Conservation (phyloP, 30 jellyfish, hydroid and myxozoan genomes). For the Sanderia malayensis region DNA sequence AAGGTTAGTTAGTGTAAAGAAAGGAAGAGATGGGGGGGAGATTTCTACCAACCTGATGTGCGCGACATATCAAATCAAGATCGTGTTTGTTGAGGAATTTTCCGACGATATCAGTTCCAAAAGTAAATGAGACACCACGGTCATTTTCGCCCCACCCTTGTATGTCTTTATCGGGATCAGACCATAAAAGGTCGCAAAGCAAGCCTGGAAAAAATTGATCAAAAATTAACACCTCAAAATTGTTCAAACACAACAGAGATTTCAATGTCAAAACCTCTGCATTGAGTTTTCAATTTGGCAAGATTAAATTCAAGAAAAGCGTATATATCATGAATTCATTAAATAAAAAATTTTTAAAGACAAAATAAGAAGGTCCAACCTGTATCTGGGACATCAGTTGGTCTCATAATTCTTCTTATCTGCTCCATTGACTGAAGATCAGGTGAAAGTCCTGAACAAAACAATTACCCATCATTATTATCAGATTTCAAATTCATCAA, state of each 20-base stretch:
- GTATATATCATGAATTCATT: too few species aligned
- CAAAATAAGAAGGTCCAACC: constrained; percentile 24
- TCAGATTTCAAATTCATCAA: neutral
- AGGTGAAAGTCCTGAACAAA: constrained; percentile 87
- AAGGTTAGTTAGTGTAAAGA: neutral
- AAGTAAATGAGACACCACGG: constrained; percentile 98
- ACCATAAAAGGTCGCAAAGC: constrained; percentile 98
- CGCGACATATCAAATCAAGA: constrained; percentile 96
- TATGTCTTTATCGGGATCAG: constrained; percentile 99
- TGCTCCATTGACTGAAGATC: constrained; percentile 99
- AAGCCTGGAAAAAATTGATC: constrained; percentile 49
- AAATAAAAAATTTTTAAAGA: neutral
- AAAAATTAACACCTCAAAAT: neutral
- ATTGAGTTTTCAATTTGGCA: too few species aligned
- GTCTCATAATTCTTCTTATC: constrained; percentile 96
- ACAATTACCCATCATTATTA: neutral
- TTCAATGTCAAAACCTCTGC: too few species aligned
- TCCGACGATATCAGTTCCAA: constrained; percentile 98
- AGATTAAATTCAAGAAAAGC: neutral
- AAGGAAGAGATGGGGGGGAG: neutral
- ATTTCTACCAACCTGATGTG: constrained; percentile 81
- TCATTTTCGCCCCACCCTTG: constrained; percentile 99
- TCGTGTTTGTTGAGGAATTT: constrained; percentile 96
- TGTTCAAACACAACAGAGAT: neutral
- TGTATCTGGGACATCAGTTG: constrained; percentile 99